These are phyloP conservation scores for Melipona bicolor DNA, from an alignment of 2,888 invertebrate species.

Conservation along the genomic window DNA sequence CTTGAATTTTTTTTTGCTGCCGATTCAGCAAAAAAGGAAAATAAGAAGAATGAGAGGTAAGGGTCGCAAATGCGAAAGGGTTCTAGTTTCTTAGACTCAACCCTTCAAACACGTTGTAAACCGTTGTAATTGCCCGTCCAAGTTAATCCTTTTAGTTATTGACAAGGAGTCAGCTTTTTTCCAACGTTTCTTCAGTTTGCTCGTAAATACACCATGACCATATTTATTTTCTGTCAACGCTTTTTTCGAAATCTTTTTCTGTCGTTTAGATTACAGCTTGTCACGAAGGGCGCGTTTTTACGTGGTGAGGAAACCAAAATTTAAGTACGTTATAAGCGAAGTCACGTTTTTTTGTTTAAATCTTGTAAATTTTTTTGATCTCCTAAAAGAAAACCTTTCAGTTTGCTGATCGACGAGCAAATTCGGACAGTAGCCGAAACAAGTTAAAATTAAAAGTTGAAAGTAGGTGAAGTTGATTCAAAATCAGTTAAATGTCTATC, in stretches of 20 bases:
- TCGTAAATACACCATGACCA: not conserved
- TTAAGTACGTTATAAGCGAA: constrained; percentile 61
- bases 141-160: constrained; percentile 45
- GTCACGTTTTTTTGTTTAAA: constrained; percentile 66
- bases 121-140: constrained; percentile 28
- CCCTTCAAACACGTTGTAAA: constrained; percentile 72
- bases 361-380: not conserved
- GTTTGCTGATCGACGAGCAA: no score
- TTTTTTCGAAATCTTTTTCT: constrained; percentile 47
- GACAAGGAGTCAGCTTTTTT: constrained; percentile 41
- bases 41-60: not conserved
- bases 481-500: constrained; percentile 2
- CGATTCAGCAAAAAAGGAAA: constrained; percentile 19
- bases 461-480: not conserved
- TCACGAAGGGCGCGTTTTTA: constrained; percentile 20
- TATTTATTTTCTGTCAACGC: not conserved
- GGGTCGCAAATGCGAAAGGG: constrained; percentile 36
- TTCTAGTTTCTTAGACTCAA: constrained; percentile 48
- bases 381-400: not conserved
- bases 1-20: no score
- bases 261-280: constrained; percentile 13
- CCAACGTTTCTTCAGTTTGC: not conserved
- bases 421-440: not conserved
- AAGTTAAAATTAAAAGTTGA: no score
- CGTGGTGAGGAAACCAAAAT: constrained; percentile 33